These are phyloP conservation scores for Parus major DNA, from an alignment of 2,113 vertebrate species.

Conservation along the genomic window DNA sequence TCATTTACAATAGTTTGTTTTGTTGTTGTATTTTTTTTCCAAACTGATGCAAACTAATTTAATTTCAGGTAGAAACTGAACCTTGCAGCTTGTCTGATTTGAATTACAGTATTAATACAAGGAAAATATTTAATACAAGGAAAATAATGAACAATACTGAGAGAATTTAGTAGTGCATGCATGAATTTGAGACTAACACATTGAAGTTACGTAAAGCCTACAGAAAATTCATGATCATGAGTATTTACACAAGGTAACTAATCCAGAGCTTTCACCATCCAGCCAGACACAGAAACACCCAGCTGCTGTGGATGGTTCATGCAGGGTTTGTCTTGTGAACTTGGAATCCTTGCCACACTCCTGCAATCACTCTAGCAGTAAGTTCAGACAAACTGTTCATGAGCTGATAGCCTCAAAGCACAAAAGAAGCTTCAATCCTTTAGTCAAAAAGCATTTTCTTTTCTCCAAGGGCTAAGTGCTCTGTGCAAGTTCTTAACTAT, in stretches of 20 bases:
- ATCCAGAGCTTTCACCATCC: not conserved
- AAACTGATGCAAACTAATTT: not conserved
- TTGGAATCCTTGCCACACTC: not conserved
- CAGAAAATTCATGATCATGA: not conserved
- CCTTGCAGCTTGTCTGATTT: not conserved
- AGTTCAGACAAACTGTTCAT: not conserved
- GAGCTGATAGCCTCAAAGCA: not conserved
- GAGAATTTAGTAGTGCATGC: not conserved
- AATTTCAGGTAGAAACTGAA: not conserved
- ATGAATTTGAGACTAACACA: not conserved
- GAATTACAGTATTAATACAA: not conserved
- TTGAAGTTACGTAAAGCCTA: not conserved
- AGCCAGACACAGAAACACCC: not conserved
- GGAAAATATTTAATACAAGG: not conserved
- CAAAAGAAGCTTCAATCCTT: not conserved
- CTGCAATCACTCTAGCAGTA: not conserved
- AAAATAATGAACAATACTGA: not conserved
- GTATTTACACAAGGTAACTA: not conserved
- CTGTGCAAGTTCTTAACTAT: not conserved
- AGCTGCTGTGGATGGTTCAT: fast-evolving
- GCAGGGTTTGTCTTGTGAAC: not conserved
- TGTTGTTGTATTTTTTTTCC: not conserved
- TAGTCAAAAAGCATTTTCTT: not conserved
- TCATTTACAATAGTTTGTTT: not conserved
- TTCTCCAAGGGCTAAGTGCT: not conserved